Conservation (phyloP, 2,888 invertebrate genomes). For the Cryptocephalus primarius region DNA sequence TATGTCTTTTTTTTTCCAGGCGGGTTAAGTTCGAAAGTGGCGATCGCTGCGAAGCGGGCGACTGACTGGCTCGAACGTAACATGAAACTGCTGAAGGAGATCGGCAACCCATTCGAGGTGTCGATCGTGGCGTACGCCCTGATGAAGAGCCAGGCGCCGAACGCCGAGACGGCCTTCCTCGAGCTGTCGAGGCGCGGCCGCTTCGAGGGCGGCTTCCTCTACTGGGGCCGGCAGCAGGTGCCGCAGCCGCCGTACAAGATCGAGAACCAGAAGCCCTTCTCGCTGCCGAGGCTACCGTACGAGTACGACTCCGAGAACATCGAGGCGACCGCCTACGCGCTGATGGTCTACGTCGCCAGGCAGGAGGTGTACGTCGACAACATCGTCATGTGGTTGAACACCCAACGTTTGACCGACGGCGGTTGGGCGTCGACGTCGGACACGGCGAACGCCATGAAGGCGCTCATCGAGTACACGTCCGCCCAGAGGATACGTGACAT, state of each 20-base stretch:
- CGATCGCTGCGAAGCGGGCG: conserved; percentile 64
- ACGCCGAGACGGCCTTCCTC: conserved; percentile 71
- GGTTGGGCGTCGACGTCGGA: conserved; percentile 56
- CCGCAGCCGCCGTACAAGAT: conserved; percentile 74
- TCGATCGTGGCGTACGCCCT: conserved; percentile 86
- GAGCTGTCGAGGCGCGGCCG: conserved; percentile 43
- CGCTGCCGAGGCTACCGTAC: conserved; percentile 78
- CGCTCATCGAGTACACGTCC: conserved; percentile 80
- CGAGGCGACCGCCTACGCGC: conserved; percentile 85
- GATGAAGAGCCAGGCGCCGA: conserved; percentile 71
- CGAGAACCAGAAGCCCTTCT: conserved; percentile 86
- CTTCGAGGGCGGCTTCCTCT: conserved; percentile 65
- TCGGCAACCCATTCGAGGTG: conserved; percentile 70
- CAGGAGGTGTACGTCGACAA: conserved; percentile 73
- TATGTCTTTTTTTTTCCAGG: conserved; percentile 15
- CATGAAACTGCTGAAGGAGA: conserved; percentile 59
- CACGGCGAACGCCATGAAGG: conserved; percentile 78
- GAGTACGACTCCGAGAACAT: conserved; percentile 84
- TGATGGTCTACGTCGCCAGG: conserved; percentile 78
- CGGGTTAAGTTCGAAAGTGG: conserved; percentile 65
- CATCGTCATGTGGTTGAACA: conserved; percentile 78
- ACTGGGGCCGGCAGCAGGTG: conserved; percentile 73
- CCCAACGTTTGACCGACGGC: conserved; percentile 74
- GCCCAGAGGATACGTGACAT: conserved; percentile 78
- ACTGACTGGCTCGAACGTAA: conserved; percentile 73